Evolutionary conservation across 1,140 invertebrate species (phyloP).

Genomic region (Pseudomyrmex gracilis): DNA sequence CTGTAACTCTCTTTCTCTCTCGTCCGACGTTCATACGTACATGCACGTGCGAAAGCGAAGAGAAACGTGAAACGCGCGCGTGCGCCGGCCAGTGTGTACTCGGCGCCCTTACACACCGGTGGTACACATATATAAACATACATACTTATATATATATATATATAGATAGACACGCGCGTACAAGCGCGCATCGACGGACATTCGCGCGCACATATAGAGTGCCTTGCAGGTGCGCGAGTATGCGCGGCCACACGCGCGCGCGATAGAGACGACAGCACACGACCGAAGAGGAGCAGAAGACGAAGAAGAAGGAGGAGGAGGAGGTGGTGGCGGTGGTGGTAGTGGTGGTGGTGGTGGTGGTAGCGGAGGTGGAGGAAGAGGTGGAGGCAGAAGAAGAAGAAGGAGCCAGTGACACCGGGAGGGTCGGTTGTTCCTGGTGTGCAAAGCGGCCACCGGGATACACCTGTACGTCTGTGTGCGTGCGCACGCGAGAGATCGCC

Average conservation of each 20-base stretch:
- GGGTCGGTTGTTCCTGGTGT: conserved; percentile 66
- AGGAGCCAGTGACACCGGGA: conserved; percentile 70
- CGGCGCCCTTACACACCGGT: conserved; percentile 15
- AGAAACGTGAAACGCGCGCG: conserved; percentile 71
- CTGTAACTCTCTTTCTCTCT: neutral
- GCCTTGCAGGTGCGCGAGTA: conserved; percentile 47
- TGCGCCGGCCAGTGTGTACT: conserved; percentile 58
- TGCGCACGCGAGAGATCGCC: conserved; percentile 19
- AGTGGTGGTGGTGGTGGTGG: neutral
- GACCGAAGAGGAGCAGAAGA: conserved; percentile 24
- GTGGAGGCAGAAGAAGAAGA: conserved; percentile 54
- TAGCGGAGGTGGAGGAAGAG: conserved; percentile 6
- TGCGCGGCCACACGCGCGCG: conserved; percentile 22
- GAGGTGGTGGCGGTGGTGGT: neutral
- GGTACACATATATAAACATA: neutral
- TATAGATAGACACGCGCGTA: neutral
- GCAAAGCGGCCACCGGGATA: conserved; percentile 73
- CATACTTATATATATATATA: neutral
- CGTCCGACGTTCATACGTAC: conserved; percentile 41
- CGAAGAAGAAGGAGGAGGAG: conserved; percentile 8
- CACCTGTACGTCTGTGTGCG: conserved; percentile 48
- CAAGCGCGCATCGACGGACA: neutral
- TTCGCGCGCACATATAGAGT: conserved; percentile 12
- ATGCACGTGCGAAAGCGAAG: conserved; percentile 68
- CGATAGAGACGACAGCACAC: conserved; percentile 58